A percentile compares a stretch with the other conserved stretches of the same genome.
Evolutionary conservation across 2,888 invertebrate species (phyloP).

Genomic region (Oegoconia quadripuncta): DNA sequence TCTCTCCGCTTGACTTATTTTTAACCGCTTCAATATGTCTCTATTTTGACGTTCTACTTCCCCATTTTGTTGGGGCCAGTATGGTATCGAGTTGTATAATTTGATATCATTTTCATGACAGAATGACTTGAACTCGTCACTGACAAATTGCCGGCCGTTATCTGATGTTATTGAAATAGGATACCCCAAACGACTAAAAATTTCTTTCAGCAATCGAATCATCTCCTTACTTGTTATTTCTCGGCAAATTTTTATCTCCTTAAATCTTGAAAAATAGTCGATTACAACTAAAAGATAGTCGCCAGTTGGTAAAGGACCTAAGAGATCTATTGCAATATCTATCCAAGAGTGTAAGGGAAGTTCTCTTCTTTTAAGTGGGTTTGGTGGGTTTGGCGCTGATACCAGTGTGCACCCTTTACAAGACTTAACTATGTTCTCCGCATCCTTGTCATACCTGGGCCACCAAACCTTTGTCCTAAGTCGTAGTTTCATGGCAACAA

Average conservation of each 20-base stretch:
- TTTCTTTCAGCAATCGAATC: constrained; percentile 24
- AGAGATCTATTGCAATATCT: constrained; percentile 21
- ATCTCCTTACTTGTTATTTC: constrained; percentile 15
- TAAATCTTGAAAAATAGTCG: constrained; percentile 26
- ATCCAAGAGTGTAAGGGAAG: constrained; percentile 20
- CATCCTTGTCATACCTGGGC: no score
- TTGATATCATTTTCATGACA: constrained; percentile 20
- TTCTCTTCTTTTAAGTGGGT: constrained; percentile 16
- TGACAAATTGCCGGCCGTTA: constrained; percentile 25
- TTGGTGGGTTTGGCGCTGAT: no score
- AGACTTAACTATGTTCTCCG: no score
- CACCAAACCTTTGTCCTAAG: no score
- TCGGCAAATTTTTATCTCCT: constrained; percentile 20
- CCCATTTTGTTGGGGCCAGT: constrained; percentile 28
- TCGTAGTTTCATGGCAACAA: no score
- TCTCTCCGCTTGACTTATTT: constrained; percentile 18
- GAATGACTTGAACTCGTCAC: constrained; percentile 23
- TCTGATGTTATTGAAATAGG: constrained; percentile 24
- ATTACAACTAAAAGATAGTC: constrained; percentile 23
- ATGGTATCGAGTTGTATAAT: constrained; percentile 22
- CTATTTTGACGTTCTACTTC: constrained; percentile 28
- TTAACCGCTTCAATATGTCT: constrained; percentile 24
- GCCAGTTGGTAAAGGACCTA: constrained; percentile 23
- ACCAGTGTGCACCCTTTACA: no score
- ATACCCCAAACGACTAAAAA: no score